Evolutionary conservation across 2,113 vertebrate genomes (phyloP), one percentile per base, ranked within the genome.

Genomic region (Ictidomys tridecemlineatus): DNA sequence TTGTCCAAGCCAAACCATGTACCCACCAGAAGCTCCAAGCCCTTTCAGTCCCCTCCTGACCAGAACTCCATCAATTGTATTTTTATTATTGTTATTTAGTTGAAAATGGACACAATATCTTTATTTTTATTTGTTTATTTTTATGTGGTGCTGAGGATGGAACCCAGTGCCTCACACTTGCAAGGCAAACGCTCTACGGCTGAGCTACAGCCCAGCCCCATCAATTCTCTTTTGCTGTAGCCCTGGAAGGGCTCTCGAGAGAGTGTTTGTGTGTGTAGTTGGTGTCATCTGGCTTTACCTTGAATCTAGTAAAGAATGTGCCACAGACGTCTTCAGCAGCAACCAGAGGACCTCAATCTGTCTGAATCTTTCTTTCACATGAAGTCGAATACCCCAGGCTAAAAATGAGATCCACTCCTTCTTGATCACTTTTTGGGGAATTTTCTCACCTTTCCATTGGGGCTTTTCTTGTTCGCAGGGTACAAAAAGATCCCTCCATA

Each of bases 401-500:
- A n/a, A 42, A 56, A 39, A 56, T 26, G 22, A 94, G 92, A 45
- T 5, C 32, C 24, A 16, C 14, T 24, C n/a, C 65, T 65, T 51
- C 79, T 77, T n/a, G 9, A 22, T 51, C 42, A 34, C 17, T 42
- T 26, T 39, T 42, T 22, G n/a, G 37, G 51, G 28, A 13, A 26
- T 13, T 14, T n/a, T 26, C 93, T 98, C 98, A 99, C 99, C 99
- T 99, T 99, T 98, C 99, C 99, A 34, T 98, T 98, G 10, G 99
- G 99, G 95, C 98, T 99, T 98, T 99, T 99, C 86, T 97, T 97
- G 96, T 99, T 99, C 18, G 99, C 99, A 4, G 99, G 99, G 97
- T 99, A 99, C 93, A 99, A 95, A 96, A 99, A 99, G 98, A 99
- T 99, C 39, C 99, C 99, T 98, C 99, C 99, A 3, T 99, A 99